Evolutionary conservation across 2,797 vertebrate genomes (phyloP).

Genomic region (Limnodromus scolopaceus): DNA sequence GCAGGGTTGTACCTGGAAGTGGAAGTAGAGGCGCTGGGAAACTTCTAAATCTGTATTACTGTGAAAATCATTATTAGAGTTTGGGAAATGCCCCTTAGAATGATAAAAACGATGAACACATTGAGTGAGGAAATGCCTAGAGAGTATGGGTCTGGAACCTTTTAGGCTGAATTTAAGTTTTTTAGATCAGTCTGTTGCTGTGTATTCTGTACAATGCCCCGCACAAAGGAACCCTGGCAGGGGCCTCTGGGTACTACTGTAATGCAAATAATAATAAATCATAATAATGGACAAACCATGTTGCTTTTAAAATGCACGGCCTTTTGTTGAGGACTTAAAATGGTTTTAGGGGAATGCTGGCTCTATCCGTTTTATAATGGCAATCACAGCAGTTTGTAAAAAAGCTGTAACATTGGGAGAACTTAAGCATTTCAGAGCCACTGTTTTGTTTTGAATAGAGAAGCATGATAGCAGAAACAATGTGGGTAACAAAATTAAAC

Average conservation of each 20-base stretch:
- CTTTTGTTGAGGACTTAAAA: not conserved
- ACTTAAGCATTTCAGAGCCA: not conserved
- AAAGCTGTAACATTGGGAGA: not conserved
- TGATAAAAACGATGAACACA: not conserved
- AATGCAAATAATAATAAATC: conserved; percentile 23
- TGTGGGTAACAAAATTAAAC: not conserved
- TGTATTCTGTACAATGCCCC: not conserved
- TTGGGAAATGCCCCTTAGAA: not conserved
- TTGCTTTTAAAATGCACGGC: not conserved
- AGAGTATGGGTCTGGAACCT: not conserved
- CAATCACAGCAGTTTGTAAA: not conserved
- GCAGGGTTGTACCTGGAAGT: not conserved
- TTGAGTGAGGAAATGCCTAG: not conserved
- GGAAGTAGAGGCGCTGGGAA: not conserved
- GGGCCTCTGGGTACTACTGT: not conserved
- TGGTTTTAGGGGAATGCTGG: not conserved
- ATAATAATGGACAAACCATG: not conserved
- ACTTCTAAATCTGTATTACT: not conserved
- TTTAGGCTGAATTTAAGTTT: not conserved
- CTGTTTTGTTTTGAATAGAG: not conserved
- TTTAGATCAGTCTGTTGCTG: not conserved
- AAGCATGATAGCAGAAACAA: not conserved
- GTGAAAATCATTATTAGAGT: not conserved
- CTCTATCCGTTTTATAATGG: not conserved
- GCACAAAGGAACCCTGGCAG: not conserved